Evolutionary conservation across 2,888 invertebrate species (phyloP), one percentile per base, ranked within the genome.

Genomic region (Altica lythri): DNA sequence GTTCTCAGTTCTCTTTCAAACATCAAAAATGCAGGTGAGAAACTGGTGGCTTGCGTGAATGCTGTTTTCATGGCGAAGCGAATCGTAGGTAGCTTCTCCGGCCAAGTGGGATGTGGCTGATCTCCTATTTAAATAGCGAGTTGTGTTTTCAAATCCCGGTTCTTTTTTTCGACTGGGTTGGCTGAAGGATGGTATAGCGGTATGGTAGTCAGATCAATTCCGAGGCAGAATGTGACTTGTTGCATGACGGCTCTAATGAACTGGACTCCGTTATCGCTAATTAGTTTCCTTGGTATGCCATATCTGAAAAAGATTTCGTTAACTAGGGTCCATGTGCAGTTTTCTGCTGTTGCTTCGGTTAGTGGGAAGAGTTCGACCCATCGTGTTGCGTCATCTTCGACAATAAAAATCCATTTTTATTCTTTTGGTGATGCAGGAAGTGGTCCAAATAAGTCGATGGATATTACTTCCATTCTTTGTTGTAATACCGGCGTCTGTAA

Each of bases 121-220:
- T 5, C 13, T 17, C 13, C 16, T 9, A 13, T 5, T 9, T 5
- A 14, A 18, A 16, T 40, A 27, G 14, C 25, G 5, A 25, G 25
- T 25, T 25, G 25, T 8, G 25, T 25, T 25, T 25, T 25, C 25
- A 25, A 25, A 18, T 53, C 49, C 8, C 49, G 49, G 10, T 71
- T 69, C 12, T 58, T 63, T 6, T 72, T 34, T 48, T 72, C 71
- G 0, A 71, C 72, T 0, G 71, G 70, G 30, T 73, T 73, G 0
- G 66, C 60, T 25, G 10, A 19, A 5, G 53, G 37, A 48, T 53
- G 40, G 4, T 18, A 27, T 71, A 71, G 6, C 56, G 51, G 1
- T 14, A 14, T 40, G 19, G 13, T 9, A 5, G 14, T 9, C 5
- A 5, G 19, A 5, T 40, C 18, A 17, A 72, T 68, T 0, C 46